Evolutionary conservation across 2,113 vertebrate genomes (phyloP).

Genomic region (Gobius niger): DNA sequence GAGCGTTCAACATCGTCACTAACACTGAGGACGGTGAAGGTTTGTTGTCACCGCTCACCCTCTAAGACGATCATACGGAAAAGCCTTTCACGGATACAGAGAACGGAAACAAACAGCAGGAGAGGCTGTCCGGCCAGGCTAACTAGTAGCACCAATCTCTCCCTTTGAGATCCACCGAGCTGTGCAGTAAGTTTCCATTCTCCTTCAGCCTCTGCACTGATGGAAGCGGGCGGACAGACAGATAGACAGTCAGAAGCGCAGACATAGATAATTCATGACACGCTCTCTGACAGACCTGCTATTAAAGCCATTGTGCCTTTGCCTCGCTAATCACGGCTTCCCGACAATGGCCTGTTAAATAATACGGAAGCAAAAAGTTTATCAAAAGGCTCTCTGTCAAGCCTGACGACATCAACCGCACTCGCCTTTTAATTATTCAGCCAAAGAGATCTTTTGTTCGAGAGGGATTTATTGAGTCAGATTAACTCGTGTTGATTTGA

Average conservation of each 20-base stretch:
- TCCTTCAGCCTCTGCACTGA: not conserved
- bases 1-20: too few relatives aligned
- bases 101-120: too few relatives aligned
- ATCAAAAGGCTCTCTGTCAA: slow-evolving; percentile 49
- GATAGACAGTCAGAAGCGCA: not conserved
- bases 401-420: slow-evolving; percentile 45
- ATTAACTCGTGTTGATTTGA: slow-evolving; percentile 60
- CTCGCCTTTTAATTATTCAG: slow-evolving; percentile 55
- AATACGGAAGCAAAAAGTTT: slow-evolving; percentile 40
- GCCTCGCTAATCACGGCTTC: slow-evolving; percentile 23
- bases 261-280: slow-evolving; percentile 7
- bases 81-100: too few relatives aligned
- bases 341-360: slow-evolving; percentile 40
- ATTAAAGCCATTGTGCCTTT: slow-evolving; percentile 31
- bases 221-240: not conserved
- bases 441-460: slow-evolving; percentile 48
- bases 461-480: slow-evolving; percentile 38
- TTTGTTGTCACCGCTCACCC: too few relatives aligned
- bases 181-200: not conserved
- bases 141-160: too few relatives aligned
- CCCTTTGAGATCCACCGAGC: not conserved
- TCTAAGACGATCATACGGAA: too few relatives aligned
- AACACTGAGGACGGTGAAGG: too few relatives aligned
- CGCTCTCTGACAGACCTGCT: slow-evolving; percentile 19
- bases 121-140: too few relatives aligned